These are phyloP conservation scores for Mormyrops boulengeri DNA, from an alignment of 2,797 vertebrate species.

Conservation along the genomic window DNA sequence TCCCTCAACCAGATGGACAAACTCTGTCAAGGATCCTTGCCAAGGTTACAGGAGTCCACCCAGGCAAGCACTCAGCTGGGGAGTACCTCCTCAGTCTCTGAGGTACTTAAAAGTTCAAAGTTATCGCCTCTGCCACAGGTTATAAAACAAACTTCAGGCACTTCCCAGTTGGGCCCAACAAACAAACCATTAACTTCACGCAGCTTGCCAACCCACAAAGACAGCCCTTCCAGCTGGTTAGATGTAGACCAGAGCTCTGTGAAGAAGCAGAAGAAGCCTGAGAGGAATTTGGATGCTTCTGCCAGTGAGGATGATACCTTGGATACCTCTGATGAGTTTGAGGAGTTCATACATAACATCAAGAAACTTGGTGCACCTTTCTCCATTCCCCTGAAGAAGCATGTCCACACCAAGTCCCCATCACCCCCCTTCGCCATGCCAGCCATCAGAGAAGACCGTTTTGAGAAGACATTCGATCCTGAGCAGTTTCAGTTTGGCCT, in stretches of 20 bases:
- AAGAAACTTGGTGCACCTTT: slow-evolving; percentile 75
- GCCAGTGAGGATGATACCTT: slow-evolving; percentile 62
- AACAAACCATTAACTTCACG: slow-evolving; percentile 21
- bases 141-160: slow-evolving; percentile 27
- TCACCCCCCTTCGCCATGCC: slow-evolving; percentile 76
- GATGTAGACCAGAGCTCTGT: slow-evolving; percentile 53
- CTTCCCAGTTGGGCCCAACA: slow-evolving; percentile 35
- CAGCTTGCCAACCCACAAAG: slow-evolving; percentile 27
- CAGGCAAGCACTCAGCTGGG: neutral
- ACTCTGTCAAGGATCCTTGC: neutral
- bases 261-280: slow-evolving; percentile 45
- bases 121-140: neutral
- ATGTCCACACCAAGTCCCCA: slow-evolving; percentile 62
- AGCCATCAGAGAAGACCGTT: slow-evolving; percentile 84
- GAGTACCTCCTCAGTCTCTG: neutral
- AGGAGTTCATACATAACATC: slow-evolving; percentile 81
- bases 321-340: slow-evolving; percentile 71
- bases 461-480: slow-evolving; percentile 83
- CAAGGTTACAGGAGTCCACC: neutral
- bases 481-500: slow-evolving; percentile 78
- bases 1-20: neutral
- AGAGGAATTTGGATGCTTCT: slow-evolving; percentile 51
- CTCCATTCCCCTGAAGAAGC: slow-evolving; percentile 75
- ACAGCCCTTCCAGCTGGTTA: slow-evolving; percentile 61
- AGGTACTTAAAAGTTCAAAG: slow-evolving; percentile 2